A percentile compares a stretch with the other conserved stretches of the same genome.
phyloP scores from a whole-genome alignment of 2,888 invertebrate genomes.

The Drosophila anomalata region DNA sequence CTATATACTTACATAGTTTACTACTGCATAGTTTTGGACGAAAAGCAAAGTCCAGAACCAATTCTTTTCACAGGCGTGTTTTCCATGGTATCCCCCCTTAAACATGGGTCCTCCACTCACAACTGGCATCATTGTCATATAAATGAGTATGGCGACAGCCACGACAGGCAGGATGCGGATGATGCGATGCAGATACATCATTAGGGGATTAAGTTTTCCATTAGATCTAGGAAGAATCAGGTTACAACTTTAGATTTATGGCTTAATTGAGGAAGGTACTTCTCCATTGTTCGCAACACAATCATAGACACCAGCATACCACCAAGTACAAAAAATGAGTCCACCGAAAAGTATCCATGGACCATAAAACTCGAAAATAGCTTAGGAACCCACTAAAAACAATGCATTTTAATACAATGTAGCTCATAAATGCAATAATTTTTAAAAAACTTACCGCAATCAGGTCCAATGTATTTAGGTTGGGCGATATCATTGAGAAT shows the following conservation, averaged over 20 bases:
- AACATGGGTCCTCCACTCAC: slow-evolving; percentile 9
- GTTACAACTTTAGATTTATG: slow-evolving; percentile 3
- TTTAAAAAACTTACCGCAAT: background rate
- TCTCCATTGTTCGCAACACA: slow-evolving; percentile 15
- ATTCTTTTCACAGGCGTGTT: background rate
- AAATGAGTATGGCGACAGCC: slow-evolving; percentile 16
- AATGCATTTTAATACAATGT: background rate
- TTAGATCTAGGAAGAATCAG: slow-evolving; percentile 1
- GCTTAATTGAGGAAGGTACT: background rate
- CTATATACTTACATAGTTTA: background rate
- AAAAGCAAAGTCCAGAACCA: slow-evolving; percentile 29
- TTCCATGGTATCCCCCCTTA: background rate
- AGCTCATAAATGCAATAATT: background rate
- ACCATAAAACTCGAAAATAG: slow-evolving; percentile 13
- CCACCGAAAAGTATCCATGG: slow-evolving; percentile 18
- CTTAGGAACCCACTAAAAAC: slow-evolving; percentile 3
- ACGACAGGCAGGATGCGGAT: slow-evolving; percentile 14
- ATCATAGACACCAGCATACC: slow-evolving; percentile 16
- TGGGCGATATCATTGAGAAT: slow-evolving; percentile 32
- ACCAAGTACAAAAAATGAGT: slow-evolving; percentile 22
- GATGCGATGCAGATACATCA: slow-evolving; percentile 26
- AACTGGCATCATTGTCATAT: slow-evolving; percentile 2
- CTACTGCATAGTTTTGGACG: slow-evolving; percentile 1
- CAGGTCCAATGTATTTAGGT: background rate
- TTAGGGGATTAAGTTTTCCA: slow-evolving; percentile 5